Conservation (phyloP, 2,113 vertebrate genomes). For the Sebastes fasciatus region DNA sequence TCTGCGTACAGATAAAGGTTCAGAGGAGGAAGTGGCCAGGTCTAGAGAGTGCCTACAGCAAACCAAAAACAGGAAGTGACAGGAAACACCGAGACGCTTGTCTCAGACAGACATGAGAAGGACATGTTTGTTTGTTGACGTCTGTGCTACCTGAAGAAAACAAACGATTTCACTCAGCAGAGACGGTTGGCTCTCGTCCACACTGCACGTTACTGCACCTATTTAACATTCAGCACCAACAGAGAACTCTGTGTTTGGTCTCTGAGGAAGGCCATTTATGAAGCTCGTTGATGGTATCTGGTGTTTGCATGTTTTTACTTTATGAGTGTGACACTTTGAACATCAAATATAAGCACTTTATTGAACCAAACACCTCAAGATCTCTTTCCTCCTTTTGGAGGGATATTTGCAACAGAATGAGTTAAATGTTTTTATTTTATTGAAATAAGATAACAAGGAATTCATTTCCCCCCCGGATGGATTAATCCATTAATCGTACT, state of each 20-base stretch:
- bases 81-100: slow-evolving; percentile 13
- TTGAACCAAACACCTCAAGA: too few relatives aligned
- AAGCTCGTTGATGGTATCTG: neutral
- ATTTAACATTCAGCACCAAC: slow-evolving; percentile 22
- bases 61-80: slow-evolving; percentile 65
- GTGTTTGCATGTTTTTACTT: neutral
- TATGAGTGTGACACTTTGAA: neutral
- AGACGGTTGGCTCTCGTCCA: slow-evolving; percentile 31
- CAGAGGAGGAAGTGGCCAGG: slow-evolving; percentile 55
- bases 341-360: neutral
- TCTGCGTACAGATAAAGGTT: slow-evolving; percentile 1
- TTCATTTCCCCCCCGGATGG: too few relatives aligned
- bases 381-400: neutral
- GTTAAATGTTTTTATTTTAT: neutral
- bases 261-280: neutral
- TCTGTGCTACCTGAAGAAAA: neutral
- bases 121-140: slow-evolving; percentile 14
- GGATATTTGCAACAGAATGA: neutral
- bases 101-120: neutral
- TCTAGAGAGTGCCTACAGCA: neutral
- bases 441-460: neutral
- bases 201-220: slow-evolving; percentile 10
- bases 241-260: slow-evolving; percentile 14
- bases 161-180: neutral
- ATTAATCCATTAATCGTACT: too few relatives aligned